Evolutionary conservation across 1,140 invertebrate genomes (phyloP), one percentile per base, ranked within the genome.

Genomic region (Sinonovacula constricta): DNA sequence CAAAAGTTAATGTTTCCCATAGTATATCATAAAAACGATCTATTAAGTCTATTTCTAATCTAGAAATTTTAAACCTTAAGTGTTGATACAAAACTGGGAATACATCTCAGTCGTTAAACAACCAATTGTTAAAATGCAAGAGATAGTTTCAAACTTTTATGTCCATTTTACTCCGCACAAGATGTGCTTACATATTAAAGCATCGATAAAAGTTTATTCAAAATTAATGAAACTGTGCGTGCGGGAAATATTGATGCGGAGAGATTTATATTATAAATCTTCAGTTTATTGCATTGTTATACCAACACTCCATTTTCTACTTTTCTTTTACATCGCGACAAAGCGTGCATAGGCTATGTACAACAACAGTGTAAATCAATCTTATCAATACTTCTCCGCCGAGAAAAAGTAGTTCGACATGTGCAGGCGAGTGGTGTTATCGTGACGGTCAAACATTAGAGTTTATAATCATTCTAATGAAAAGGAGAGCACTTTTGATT

Each of bases 211-310:
- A 66, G n/a, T 76, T 76, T 67, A 70, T 56, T 62, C 31, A 66
- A 76, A 66, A 67, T 66, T 66, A 76, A 45, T 67, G 39, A 66
- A 76, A 36, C 24, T 59, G 72, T 57, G 62, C 72, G 72, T 76
- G 72, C 31, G 34, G 14, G 30, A 26, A 31, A 39, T 76, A 24
- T 54, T 76, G 62, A 24, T 53, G 67, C 12, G 24, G 34, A 53
- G 24, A 14, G 54, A 67, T 66, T 76, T 76, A 76, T 76, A 62
- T 66, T 76, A 76, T 76, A 76, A 76, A 76, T 76, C 72, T 67
- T 76, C 67, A 76, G 66, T 76, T 76, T 76, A 76, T 67, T 39
- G 72, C 63, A 67, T 30, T 62, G 67, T 76, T 67, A 66, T 63
- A 66, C 67, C 72, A 66, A 54, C 66, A 76, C 67, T 76, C 72